Percentiles rank a stretch among this genome's conserved stretches.
These are phyloP conservation scores for Bradypus variegatus DNA, from an alignment of 2,797 vertebrate species.

Conservation along the genomic window DNA sequence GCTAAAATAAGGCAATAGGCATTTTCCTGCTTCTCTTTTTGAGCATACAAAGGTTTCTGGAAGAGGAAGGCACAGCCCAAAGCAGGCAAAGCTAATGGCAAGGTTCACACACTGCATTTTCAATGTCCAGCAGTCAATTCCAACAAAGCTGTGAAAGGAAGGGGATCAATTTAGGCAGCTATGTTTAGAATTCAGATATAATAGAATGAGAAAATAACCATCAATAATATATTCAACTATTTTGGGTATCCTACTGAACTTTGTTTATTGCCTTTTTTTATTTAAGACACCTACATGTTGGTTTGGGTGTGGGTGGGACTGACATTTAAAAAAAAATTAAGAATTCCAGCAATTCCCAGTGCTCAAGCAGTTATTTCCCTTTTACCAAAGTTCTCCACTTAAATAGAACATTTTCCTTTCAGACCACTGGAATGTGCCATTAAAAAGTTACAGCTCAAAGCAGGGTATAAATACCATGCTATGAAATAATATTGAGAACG, in stretches of 20 bases:
- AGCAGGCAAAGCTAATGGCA: not conserved
- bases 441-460: not conserved
- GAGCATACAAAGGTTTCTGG: constrained; percentile 50
- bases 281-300: constrained; percentile 4
- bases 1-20: constrained; percentile 53
- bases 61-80: constrained; percentile 5
- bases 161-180: not conserved
- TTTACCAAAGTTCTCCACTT: constrained; percentile 37
- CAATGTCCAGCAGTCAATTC: not conserved
- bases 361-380: constrained; percentile 1
- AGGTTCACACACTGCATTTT: constrained; percentile 33
- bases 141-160: not conserved
- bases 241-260: constrained; percentile 19
- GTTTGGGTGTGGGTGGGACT: not conserved
- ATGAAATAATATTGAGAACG: constrained; percentile 23
- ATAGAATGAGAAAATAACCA: constrained; percentile 23
- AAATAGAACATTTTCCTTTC: constrained; percentile 25
- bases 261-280: constrained; percentile 19
- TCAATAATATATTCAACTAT: not conserved
- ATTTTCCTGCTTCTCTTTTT: constrained; percentile 50
- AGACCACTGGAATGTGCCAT: not conserved
- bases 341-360: constrained; percentile 14
- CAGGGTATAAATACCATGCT: not conserved
- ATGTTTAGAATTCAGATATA: constrained; percentile 20
- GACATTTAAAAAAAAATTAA: constrained; percentile 35